Evolutionary conservation across 2,888 invertebrate species (phyloP), one percentile per base, ranked within the genome.

Genomic region (Brachypalpus laphriformis): DNA sequence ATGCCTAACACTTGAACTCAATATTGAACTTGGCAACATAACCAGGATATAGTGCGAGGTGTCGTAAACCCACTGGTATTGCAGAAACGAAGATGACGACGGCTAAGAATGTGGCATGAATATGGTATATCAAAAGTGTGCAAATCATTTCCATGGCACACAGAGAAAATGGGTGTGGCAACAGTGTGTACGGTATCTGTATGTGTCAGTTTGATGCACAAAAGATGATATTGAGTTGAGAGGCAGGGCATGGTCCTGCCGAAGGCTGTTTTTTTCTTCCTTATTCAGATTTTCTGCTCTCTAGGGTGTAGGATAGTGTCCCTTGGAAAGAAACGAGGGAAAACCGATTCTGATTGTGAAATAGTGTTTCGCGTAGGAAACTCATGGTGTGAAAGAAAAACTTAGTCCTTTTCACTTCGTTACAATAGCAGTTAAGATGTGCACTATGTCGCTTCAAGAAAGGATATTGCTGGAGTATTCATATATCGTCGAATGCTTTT

Each of bases 1-100:
- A 28, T 59, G 61, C 37, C 40, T 42, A 74, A 40, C 22, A 75
- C 68, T 75, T 75, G 81, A 75, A 81, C 81, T 81, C 63, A 81
- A 81, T 81, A 81, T 81, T 81, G 81, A 81, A 81, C 81, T 81
- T 81, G 81, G 56, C 63, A 70, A 61, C 71, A 49, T 42, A 45
- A 37, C 31, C 28, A 37, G 16, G 11, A 47, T 65, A 25, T 16
- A 18, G 11, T 37, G 9, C 20, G 42, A 9, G 34, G 25, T 56
- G 54, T n/a, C 59, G 56, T n/a, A n/a, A n/a, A n/a, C n/a, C 22
- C 49, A n/a, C 25, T 49, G 18, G 28, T 18, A 61, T 16, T 22
- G 45, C 40, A 68, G 42, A 65, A 68, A 70, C 34, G 68, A 68
- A 42, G 11, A 34, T 8, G 51, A 68, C 51, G 51, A 61, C 25